Conservation (phyloP, 2,888 invertebrate genomes). For the Nephrocerus scutellatus region DNA sequence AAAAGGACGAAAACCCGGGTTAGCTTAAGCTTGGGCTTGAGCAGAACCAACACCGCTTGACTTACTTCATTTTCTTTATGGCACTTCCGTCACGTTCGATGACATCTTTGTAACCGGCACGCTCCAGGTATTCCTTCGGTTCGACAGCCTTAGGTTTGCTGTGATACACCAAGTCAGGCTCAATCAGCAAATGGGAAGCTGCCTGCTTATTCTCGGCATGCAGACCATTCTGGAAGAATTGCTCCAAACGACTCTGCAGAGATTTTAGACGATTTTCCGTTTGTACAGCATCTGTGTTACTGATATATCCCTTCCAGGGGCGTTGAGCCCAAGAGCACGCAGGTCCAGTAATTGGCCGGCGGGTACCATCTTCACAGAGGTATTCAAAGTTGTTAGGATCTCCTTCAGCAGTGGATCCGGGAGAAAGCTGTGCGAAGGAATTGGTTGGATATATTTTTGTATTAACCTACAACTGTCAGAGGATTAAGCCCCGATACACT, state of each 20-base stretch:
- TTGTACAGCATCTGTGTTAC: slow-evolving; percentile 53
- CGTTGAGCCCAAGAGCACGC: slow-evolving; percentile 77
- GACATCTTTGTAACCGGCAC: slow-evolving; percentile 62
- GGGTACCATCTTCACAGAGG: slow-evolving; percentile 71
- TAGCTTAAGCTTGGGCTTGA: neutral
- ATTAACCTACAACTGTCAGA: neutral
- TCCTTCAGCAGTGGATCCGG: slow-evolving; percentile 55
- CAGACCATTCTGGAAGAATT: slow-evolving; percentile 42
- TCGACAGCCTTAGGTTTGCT: slow-evolving; percentile 49
- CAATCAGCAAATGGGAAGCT: slow-evolving; percentile 53
- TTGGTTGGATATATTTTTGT: neutral
- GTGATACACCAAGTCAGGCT: slow-evolving; percentile 51
- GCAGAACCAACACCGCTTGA: neutral
- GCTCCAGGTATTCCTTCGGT: slow-evolving; percentile 56
- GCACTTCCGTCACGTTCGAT: slow-evolving; percentile 68
- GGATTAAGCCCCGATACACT: slow-evolving; percentile 17
- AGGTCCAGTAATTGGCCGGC: slow-evolving; percentile 58
- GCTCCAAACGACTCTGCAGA: slow-evolving; percentile 41
- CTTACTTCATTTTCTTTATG: slow-evolving; percentile 53
- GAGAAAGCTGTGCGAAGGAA: slow-evolving; percentile 51
- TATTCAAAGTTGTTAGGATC: slow-evolving; percentile 65
- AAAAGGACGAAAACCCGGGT: neutral
- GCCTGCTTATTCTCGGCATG: slow-evolving; percentile 39
- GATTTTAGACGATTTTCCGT: slow-evolving; percentile 35
- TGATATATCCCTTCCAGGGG: slow-evolving; percentile 75